phyloP scores from a whole-genome alignment of 1,140 invertebrate species.

The Anadara kagoshimensis region DNA sequence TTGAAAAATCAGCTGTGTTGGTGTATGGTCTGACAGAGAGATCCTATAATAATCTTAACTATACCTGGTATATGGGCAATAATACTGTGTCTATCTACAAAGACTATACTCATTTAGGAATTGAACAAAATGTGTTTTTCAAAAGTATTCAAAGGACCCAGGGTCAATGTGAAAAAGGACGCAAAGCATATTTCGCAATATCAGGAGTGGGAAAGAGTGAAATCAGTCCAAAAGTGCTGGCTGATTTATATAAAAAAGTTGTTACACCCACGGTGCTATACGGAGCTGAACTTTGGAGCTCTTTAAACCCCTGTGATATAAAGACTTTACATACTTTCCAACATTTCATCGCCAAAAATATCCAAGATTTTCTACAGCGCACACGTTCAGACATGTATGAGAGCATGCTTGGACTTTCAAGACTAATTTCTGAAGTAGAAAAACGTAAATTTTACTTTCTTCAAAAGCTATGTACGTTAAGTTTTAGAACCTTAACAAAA shows the following conservation, averaged over 20 bases:
- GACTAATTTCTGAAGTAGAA: neutral
- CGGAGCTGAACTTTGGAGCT: conserved; percentile 3
- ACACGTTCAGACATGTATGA: conserved; percentile 11
- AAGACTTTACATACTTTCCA: neutral
- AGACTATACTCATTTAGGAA: neutral
- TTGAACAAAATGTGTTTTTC: neutral
- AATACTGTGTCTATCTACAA: neutral
- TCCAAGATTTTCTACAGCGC: neutral
- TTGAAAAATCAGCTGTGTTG: neutral
- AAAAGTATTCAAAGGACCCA: neutral
- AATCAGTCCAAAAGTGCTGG: neutral
- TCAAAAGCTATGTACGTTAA: neutral
- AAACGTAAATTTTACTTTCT: conserved; percentile 4
- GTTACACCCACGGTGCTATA: conserved; percentile 2
- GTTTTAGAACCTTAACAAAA: neutral
- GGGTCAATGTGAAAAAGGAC: conserved; percentile 1
- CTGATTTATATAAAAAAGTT: neutral
- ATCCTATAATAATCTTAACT: neutral
- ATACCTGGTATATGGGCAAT: neutral
- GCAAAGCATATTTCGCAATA: conserved; percentile 9
- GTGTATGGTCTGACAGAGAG: no score
- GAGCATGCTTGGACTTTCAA: neutral
- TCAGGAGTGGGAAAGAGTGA: no score
- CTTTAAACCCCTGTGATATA: neutral
- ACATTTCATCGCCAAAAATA: conserved; percentile 7